Evolutionary conservation across 1,140 invertebrate genomes (phyloP).

Genomic region (Zaprionus ghesquierei): DNA sequence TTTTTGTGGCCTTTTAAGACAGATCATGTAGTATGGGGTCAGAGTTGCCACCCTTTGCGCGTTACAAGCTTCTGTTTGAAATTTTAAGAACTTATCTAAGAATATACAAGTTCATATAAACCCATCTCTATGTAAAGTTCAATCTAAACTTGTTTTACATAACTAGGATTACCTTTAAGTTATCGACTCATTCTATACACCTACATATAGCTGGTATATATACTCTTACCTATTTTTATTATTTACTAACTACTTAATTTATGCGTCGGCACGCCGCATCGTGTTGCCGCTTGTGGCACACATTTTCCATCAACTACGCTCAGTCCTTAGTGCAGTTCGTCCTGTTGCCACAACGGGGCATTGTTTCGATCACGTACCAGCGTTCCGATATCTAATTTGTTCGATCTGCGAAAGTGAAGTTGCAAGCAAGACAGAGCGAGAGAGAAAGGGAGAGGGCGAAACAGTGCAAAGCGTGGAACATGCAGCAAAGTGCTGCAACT

Average conservation of each 20-base stretch:
- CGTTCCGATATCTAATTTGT: conserved; percentile 69
- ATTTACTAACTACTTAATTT: conserved; percentile 67
- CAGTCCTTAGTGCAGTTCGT: conserved; percentile 17
- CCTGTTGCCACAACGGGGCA: conserved; percentile 52
- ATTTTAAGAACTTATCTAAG: no score
- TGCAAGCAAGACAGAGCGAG: neutral
- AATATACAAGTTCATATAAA: no score
- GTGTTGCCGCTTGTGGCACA: conserved; percentile 36
- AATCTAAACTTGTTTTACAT: no score
- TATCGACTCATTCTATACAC: neutral
- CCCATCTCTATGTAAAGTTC: no score
- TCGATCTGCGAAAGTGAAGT: conserved; percentile 56
- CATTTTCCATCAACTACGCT: conserved; percentile 23
- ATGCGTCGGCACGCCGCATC: conserved; percentile 62
- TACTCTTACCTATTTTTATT: conserved; percentile 34
- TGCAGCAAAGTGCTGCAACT: conserved; percentile 51
- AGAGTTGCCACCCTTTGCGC: no score
- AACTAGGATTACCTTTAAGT: no score
- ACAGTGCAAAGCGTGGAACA: conserved; percentile 3
- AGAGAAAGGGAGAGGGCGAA: neutral
- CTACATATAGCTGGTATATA: conserved; percentile 15
- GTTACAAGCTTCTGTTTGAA: no score
- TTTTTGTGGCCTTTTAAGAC: neutral
- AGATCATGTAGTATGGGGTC: no score
- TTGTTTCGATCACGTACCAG: conserved; percentile 71